Evolutionary conservation across 1,140 invertebrate species (phyloP), one percentile per base, ranked within the genome.

Genomic region (Oscheius sp.): DNA sequence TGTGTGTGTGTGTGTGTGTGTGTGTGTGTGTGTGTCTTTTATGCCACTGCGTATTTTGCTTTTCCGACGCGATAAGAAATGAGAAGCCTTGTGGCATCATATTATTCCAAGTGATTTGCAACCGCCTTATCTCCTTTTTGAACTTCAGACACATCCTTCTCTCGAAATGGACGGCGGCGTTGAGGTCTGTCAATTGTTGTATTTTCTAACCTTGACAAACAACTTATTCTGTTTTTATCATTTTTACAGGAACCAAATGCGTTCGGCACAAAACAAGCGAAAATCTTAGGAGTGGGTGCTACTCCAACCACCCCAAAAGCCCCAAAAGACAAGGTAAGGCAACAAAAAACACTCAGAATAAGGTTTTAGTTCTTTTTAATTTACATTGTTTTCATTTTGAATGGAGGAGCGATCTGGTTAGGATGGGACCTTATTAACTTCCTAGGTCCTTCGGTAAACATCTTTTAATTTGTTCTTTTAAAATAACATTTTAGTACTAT

Each of bases 71-170:
- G n/a, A n/a, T n/a, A n/a, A n/a, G n/a, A n/a, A n/a, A n/a, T n/a
- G n/a, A n/a, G n/a, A n/a, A n/a, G n/a, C n/a, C n/a, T n/a, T 7
- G 23, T 55, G 49, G 49, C 49, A 55, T 55, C 49, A 55, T 55
- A 55, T 55, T 55, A 55, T 4, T 26, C 49, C 7, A 55, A 55
- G 28, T 55, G 49, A 55, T 55, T 55, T 55, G 49, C 28, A n/a
- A n/a, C n/a, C n/a, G 49, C 38, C 38, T 42, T 42, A 10, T n/a
- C 38, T 55, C 4, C 7, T 55, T 4, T 7, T 55, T 55, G 38
- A 42, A 42, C 38, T 10, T 42, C 10, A 10, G n/a, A 42, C n/a
- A 10, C 38, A 42, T 42, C n/a, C n/a, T 42, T 42, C 38, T n/a
- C 10, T 42, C 10, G 38, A 42, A n/a, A n/a, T n/a, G n/a, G 38